Evolutionary conservation across 2,888 invertebrate genomes (phyloP).

Genomic region (Synergus umbraculus): DNA sequence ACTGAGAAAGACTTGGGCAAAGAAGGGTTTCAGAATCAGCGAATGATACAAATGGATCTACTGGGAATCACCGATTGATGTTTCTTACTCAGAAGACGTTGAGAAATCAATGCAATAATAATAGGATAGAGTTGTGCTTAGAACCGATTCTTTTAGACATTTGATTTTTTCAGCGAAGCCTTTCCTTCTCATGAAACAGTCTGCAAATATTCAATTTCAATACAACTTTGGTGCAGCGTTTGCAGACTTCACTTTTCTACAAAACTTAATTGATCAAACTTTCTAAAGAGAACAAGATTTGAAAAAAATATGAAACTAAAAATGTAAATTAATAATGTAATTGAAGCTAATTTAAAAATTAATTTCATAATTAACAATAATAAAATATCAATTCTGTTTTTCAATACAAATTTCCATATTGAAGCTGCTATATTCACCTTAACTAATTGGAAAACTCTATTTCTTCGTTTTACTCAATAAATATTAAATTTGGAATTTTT

Average conservation of each 20-base stretch:
- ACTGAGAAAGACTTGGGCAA: conserved; percentile 10
- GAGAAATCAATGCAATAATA: conserved; percentile 42
- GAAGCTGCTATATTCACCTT: too few relatives aligned
- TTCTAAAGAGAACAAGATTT: too few relatives aligned
- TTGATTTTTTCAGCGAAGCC: conserved; percentile 15
- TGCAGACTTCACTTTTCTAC: conserved; percentile 4
- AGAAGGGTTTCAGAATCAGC: background rate
- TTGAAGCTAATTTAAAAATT: too few relatives aligned
- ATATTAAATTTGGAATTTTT: too few relatives aligned
- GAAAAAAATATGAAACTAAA: too few relatives aligned
- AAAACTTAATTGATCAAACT: too few relatives aligned
- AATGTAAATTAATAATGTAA: too few relatives aligned
- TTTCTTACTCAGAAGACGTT: conserved; percentile 51
- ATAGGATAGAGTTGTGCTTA: conserved; percentile 5
- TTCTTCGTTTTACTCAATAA: too few relatives aligned
- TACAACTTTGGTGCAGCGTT: background rate
- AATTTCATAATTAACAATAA: too few relatives aligned
- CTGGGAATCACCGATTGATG: conserved; percentile 34
- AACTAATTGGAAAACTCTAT: too few relatives aligned
- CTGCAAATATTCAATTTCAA: background rate
- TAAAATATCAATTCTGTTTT: too few relatives aligned
- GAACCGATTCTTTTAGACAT: conserved; percentile 1
- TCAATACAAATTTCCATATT: too few relatives aligned
- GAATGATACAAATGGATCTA: conserved; percentile 34
- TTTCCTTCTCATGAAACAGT: background rate